Evolutionary conservation across 2,113 vertebrate genomes (phyloP).

Genomic region (Crotalus viridis): DNA sequence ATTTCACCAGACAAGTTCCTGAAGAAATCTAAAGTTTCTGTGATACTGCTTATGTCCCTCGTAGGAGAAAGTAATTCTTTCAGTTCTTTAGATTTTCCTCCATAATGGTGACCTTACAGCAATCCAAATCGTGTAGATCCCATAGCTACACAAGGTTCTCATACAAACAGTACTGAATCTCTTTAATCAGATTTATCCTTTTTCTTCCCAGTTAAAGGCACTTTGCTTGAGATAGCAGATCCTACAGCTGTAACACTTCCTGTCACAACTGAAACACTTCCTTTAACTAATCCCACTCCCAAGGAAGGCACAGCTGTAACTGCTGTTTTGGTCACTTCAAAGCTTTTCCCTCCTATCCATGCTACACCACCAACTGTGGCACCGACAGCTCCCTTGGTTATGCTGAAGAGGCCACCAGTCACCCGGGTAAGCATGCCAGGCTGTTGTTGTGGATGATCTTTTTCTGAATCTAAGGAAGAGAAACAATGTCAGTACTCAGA

Average conservation of each 20-base stretch:
- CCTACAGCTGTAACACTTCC: conserved; percentile 88
- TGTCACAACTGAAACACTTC: conserved; percentile 86
- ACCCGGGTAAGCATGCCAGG: conserved; percentile 89
- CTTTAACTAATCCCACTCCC: conserved; percentile 92
- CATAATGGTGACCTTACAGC: conserved; percentile 63
- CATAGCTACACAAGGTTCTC: conserved; percentile 61
- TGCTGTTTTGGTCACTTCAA: conserved; percentile 91
- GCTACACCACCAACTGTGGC: conserved; percentile 89
- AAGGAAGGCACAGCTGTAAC: conserved; percentile 86
- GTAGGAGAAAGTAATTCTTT: conserved; percentile 64
- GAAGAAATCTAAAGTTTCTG: conserved; percentile 64
- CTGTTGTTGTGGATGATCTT: conserved; percentile 87
- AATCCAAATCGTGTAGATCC: conserved; percentile 64
- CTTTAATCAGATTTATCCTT: conserved; percentile 95
- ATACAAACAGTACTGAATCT: conserved; percentile 44
- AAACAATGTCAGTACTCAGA: conserved; percentile 20
- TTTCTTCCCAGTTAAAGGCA: conserved; percentile 91
- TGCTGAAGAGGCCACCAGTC: conserved; percentile 89
- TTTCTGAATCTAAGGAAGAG: conserved; percentile 74
- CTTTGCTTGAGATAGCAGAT: conserved; percentile 90
- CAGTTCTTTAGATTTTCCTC: conserved; percentile 66
- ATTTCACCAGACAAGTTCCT: conserved; percentile 74
- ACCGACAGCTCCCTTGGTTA: conserved; percentile 91
- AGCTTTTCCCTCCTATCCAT: conserved; percentile 94
- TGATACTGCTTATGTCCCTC: conserved; percentile 62